Evolutionary conservation across 2,113 vertebrate species (phyloP), one percentile per base, ranked within the genome.

Genomic region (Callipepla californica): DNA sequence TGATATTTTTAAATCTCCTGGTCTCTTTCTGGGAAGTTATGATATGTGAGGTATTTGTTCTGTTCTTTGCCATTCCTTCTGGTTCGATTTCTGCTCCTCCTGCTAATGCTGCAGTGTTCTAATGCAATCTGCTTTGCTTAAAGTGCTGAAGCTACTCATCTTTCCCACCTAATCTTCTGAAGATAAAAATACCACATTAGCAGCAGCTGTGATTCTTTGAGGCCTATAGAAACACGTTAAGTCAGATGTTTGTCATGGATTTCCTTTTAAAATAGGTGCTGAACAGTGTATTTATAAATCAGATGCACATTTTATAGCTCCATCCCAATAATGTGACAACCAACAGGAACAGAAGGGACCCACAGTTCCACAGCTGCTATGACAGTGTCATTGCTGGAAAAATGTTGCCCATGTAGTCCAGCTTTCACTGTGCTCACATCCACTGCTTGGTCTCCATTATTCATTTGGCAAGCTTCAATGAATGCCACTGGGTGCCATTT

Each of bases 1-100:
- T 87, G 14, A 26, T 90, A 59, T 89, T 93, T 95, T 93, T 92
- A 87, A 84, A 80, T 23, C 47, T 94, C 26, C 45, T 89, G 40
- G 47, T 79, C 77, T 89, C 92, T 32, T 73, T 28, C 57, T 94
- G 63, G 90, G 65, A 76, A 81, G 53, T 72, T 94, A 50, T 85
- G 15, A 69, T 55, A 20, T 38, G 38, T 70, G 75, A 87, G 16
- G 20, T 82, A 55, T 89, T 58, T 93, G 34, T 55, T 94, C 83
- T 87, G n/a, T 74, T 95, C 55, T 92, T 69, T 26, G 17, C 48
- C 65, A 55, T 93, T 97, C 80, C 21, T 76, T 40, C 44, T 90
- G 38, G 34, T 50, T 59, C 91, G 85, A 11, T 84, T 92, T 76
- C 62, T 87, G 22, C 26, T 21, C 44, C 50, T 80, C 79, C 66